Percentiles rank a stretch among this genome's conserved stretches.
Evolutionary conservation across 2,113 vertebrate genomes (phyloP).

Genomic region (Ptilonorhynchus violaceus): DNA sequence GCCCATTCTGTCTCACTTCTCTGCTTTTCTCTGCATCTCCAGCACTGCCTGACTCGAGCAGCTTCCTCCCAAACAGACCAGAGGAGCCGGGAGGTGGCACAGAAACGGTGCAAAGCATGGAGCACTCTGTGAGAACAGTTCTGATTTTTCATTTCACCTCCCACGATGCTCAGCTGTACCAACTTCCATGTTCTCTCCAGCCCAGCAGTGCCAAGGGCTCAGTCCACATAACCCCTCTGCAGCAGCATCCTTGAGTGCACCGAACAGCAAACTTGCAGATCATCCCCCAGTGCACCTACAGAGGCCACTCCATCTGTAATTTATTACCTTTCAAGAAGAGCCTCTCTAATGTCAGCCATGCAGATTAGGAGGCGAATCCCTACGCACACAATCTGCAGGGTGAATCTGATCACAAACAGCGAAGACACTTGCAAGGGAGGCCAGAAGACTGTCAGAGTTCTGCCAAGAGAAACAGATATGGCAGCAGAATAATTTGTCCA

Average conservation of each 20-base stretch:
- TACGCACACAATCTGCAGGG: background rate
- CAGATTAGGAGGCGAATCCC: background rate
- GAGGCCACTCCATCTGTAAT: background rate
- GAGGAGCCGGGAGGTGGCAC: background rate
- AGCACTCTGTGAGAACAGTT: accelerated
- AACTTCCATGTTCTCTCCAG: background rate
- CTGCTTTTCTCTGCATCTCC: background rate
- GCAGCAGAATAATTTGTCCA: background rate
- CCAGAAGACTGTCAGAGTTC: background rate
- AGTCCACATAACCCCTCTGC: background rate
- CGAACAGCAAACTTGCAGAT: background rate
- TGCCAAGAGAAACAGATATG: slow-evolving; percentile 42
- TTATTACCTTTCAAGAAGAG: background rate
- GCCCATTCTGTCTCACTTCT: background rate
- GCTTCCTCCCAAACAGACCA: background rate
- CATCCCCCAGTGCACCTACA: background rate
- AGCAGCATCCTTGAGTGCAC: background rate
- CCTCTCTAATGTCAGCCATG: background rate
- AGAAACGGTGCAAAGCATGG: background rate
- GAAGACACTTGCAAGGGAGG: background rate
- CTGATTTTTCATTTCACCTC: background rate
- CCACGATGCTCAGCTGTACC: background rate
- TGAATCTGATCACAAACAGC: background rate
- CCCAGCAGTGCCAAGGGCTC: background rate
- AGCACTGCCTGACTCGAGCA: background rate